Base-by-base conservation (phyloP, 2,113 vertebrate species). In the Lagopus leucura region DNA sequence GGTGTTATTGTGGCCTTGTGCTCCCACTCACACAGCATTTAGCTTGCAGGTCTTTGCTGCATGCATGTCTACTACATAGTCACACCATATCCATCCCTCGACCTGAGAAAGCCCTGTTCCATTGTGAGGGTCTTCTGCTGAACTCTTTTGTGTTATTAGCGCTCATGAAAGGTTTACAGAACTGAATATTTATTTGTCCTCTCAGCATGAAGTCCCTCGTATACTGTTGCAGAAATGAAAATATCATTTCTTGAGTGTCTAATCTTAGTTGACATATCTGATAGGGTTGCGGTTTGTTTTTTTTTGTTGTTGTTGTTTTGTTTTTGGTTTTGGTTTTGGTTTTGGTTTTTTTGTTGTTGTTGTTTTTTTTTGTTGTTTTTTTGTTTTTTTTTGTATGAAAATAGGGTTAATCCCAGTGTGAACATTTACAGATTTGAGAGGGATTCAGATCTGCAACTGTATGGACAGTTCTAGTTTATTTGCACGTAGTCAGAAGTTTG, bases 161-260 rank as follows among this genome's bases (percentile, higher is more conserved):
- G 20, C 32, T 65, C 52, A 4, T 10, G 69, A 34, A 72, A 88
- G 50, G 28, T 94, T 93, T 93, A 52, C 11, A 5, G 60, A 34
- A 69, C 32, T 93, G 32, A 52, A 52, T 91, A 54, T 61, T 81
- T 82, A 92, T 86, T 89, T 89, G 52, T 69, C 13, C 43, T 90
- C 66, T 22, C 72, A 80, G 18, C 52, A 71, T 48, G 47, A 72
- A 30, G 6, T 30, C 61, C 38, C 47, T 72, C 61, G 24, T 70
- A 38, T 47, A 38, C 71, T 87, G 84, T 79, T 85, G n/a, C 22
- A 80, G 48, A 20, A 77, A 21, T 70, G 50, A 85, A 82, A 82
- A 89, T 63, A 88, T 72, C 69, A 30, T 21, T 5, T 2, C 34
- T 79, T 58, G 34, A 5, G 42, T 50, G 42, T 85, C 89, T 66